These are phyloP conservation scores for Drosophila anceps DNA, from an alignment of 2,888 invertebrate species.

Conservation along the genomic window DNA sequence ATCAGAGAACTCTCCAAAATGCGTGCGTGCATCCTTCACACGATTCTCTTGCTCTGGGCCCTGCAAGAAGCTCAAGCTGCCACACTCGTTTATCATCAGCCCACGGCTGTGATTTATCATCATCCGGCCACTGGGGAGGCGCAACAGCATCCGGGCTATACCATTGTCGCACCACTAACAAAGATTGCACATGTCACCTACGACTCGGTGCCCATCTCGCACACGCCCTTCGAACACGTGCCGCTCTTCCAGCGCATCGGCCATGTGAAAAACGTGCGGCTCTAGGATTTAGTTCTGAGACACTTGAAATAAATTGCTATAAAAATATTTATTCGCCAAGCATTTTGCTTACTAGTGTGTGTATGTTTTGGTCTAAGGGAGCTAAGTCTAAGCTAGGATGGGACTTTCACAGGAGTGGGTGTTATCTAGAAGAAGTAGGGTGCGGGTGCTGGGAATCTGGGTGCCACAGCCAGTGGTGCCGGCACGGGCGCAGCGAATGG, in stretches of 20 bases:
- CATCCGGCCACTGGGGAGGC: conserved; percentile 29
- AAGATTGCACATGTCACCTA: conserved; percentile 79
- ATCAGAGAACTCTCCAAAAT: conserved; percentile 34
- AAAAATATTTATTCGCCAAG: conserved; percentile 60
- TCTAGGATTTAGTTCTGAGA: conserved; percentile 6
- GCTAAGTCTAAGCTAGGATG: conserved; percentile 27
- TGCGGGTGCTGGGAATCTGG: conserved; percentile 59
- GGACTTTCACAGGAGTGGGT: neutral
- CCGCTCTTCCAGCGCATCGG: conserved; percentile 78
- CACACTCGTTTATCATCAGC: conserved; percentile 49
- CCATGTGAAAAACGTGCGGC: conserved; percentile 55
- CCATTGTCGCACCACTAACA: conserved; percentile 75
- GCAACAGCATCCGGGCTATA: conserved; percentile 70
- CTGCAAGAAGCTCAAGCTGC: conserved; percentile 22
- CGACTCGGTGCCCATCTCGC: conserved; percentile 76
- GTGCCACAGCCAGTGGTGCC: conserved; percentile 55
- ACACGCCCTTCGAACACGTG: conserved; percentile 74
- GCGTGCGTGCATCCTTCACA: conserved; percentile 4
- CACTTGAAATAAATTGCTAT: conserved; percentile 29
- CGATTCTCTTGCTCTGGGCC: conserved; percentile 13
- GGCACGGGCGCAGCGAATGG: conserved; percentile 53
- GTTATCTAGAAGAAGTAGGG: conserved; percentile 64
- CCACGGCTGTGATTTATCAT: conserved; percentile 56
- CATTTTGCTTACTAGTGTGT: conserved; percentile 37
- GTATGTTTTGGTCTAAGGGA: conserved; percentile 44